Conservation (phyloP, 2,797 vertebrate species). For the Otolemur crassicaudatus region DNA sequence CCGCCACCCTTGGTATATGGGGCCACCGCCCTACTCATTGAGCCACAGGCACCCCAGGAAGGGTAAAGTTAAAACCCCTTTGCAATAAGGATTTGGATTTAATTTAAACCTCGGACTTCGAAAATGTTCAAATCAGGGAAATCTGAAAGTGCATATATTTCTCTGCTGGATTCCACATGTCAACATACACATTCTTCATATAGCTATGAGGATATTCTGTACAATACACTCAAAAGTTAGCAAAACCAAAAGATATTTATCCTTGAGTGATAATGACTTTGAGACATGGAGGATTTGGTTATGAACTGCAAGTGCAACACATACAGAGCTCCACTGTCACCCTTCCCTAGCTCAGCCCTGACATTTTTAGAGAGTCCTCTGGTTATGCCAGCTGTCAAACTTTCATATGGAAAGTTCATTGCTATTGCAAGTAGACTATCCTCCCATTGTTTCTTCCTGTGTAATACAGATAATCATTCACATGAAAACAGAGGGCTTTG, state of each 20-base stretch:
- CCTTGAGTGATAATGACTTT: slow-evolving; percentile 61
- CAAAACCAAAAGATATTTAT: slow-evolving; percentile 56
- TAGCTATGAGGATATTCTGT: slow-evolving; percentile 19
- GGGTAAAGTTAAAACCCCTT: not conserved
- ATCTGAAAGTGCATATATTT: not conserved
- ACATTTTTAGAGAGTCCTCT: slow-evolving; percentile 65
- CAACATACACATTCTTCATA: not conserved
- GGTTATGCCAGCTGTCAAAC: slow-evolving; percentile 60
- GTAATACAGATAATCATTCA: slow-evolving; percentile 68
- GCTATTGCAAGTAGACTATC: slow-evolving; percentile 75
- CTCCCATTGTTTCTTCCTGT: slow-evolving; percentile 77
- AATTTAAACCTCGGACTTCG: slow-evolving; percentile 1
- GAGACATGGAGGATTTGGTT: slow-evolving; percentile 65
- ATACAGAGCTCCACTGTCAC: slow-evolving; percentile 49
- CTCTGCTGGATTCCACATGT: not conserved
- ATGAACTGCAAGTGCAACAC: slow-evolving; percentile 73
- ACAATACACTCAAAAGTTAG: not conserved
- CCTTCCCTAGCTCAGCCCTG: slow-evolving; percentile 46
- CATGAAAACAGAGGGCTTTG: slow-evolving; percentile 54
- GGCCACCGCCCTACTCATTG: too few relatives aligned
- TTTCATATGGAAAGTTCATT: slow-evolving; percentile 71
- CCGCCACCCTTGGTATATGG: too few relatives aligned
- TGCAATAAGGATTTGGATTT: not conserved
- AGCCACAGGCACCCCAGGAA: not conserved
- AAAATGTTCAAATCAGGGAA: not conserved